Evolutionary conservation across 2,888 invertebrate genomes (phyloP), one percentile per base, ranked within the genome.

Genomic region (Catocala nupta): DNA sequence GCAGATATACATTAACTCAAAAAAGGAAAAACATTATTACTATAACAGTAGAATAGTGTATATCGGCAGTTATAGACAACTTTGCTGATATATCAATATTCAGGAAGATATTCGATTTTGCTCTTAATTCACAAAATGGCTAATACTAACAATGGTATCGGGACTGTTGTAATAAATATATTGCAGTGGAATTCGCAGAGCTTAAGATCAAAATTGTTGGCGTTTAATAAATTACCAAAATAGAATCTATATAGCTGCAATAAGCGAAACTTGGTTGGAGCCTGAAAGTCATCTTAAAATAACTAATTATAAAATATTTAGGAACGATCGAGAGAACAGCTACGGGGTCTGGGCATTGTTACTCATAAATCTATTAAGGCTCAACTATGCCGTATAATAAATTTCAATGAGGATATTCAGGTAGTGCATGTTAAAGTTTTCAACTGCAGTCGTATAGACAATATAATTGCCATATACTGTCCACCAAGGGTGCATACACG

Each of bases 301-400:
- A 13, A 70, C 34, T 16, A 49, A 36, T 6, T 80, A 80, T 49
- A 75, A 72, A 50, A 57, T 69, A 6, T 75, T 59, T 57, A 48
- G 81, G 9, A 25, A 9, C 5, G 78, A 78, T 52, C 53, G 80
- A 13, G 5, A 6, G 0, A 77, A 79, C 34, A 54, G 53, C 0
- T 79, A 77, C 61, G 81, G 78, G 81, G 81, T 0, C 75, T 80
- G 2, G 73, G 71, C 1, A 61, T 80, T 9, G 33, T 82, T 0
- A 54, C 54, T 0, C 81, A 82, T 47, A 71, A 63, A 43, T 75
- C 78, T 0, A 54, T 78, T 6, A 62, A n/a, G 16, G 16, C 16
- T 36, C 12, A n/a, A 12, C 16, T 16, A 16, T 16, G 16, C 16
- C 16, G 16, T 16, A 16, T 51, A 12, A 8, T 7, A 5, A 0